Percentiles rank a stretch among this genome's conserved stretches.
phyloP scores from a whole-genome alignment of 2,113 vertebrate genomes.

The Ifrita kowaldi region DNA sequence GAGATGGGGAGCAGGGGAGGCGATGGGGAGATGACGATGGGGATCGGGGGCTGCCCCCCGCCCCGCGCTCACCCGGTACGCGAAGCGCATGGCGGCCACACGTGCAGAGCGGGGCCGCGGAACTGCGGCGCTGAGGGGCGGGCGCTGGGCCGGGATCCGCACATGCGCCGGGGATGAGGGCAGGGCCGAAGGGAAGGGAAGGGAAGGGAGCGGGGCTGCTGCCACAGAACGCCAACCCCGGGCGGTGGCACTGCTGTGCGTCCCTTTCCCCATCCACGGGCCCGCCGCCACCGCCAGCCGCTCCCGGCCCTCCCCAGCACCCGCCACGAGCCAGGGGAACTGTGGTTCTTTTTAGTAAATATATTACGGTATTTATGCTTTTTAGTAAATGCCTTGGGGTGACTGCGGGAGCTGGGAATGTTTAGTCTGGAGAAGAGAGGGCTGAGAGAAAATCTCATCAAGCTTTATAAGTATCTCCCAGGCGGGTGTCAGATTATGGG shows the following conservation, averaged over 20 bases:
- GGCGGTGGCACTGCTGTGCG: rapidly evolving
- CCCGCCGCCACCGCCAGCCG: not conserved
- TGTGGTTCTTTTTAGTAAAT: not conserved
- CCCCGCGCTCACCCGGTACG: not conserved
- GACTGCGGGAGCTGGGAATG: not conserved
- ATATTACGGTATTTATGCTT: not conserved
- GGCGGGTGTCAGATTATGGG: not conserved
- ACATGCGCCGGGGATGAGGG: not conserved
- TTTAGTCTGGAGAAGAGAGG: not conserved
- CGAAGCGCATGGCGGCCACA: not conserved
- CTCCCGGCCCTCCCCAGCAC: not conserved
- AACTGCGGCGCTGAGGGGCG: not conserved
- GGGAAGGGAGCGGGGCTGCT: rapidly evolving
- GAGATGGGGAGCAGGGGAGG: too few relatives aligned
- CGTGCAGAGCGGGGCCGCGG: not conserved
- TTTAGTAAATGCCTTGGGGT: not conserved
- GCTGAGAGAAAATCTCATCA: not conserved
- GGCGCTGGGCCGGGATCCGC: not conserved
- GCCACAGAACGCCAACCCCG: rapidly evolving
- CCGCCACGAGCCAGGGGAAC: too few relatives aligned
- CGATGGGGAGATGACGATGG: not conserved
- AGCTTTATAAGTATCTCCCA: rapidly evolving
- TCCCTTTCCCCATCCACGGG: rapidly evolving
- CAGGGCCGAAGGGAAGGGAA: rapidly evolving
- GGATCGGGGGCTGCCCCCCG: not conserved